Base-by-base conservation (phyloP, 2,888 invertebrate genomes). In the Himalopsyche kuldschensis region DNA sequence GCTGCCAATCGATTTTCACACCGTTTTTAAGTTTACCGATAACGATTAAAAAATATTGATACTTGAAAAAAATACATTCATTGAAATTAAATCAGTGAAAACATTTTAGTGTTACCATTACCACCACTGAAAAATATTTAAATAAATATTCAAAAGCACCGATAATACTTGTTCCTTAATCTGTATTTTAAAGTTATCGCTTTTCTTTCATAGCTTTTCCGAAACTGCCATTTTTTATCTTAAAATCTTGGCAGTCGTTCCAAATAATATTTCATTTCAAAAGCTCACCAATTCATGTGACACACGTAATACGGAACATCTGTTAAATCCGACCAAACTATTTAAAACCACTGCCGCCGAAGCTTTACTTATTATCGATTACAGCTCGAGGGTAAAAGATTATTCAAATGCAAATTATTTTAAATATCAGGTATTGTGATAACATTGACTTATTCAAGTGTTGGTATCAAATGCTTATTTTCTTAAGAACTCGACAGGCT, bases 341-440 rank as follows among this genome's bases (percentile, higher is more conserved):
- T 69, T 69, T 69, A 24, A 69, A 69, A 69, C 69, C 69, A 69
- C 69, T 69, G 69, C 69, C 27, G 10, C 1, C 27, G 15, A 69
- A 69, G 11, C 27, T 2, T 27, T 69, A 69, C 30, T 69, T 8
- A 69, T 69, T 69, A 69, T 69, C 69, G 69, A 69, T 69, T 27
- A 69, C 20, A 15, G 69, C 69, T 69, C 27, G 24, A 27, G 69
- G 69, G 69, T 11, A 27, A 8, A 30, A 30, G 10, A 69, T 69
- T 63, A 69, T 69, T 69, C 69, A 69, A 69, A 69, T 69, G 69
- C 69, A n/a, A 69, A 69, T 69, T 69, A 69, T 69, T 69, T 69
- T 11, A 69, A 15, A 27, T 55, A 55, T 55, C 24, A 20, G n/a
- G 20, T 55, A 55, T 20, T 55, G 69, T 27, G 69, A 69, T 69